Base-by-base conservation (phyloP, 1,140 invertebrate genomes). In the Drosophila sproati region DNA sequence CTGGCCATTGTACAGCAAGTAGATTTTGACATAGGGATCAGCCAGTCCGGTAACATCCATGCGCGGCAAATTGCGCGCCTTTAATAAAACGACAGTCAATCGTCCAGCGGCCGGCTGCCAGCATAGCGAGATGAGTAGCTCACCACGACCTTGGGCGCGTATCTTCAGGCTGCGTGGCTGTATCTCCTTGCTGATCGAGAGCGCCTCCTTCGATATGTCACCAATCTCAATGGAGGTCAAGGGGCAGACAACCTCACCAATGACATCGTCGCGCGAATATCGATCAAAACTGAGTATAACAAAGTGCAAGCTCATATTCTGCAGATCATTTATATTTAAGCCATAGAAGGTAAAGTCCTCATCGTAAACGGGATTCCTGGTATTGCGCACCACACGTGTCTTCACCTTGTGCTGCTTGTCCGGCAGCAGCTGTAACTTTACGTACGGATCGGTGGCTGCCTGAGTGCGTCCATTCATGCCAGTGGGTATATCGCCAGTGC, bases 271-370 rank as follows among this genome's bases (percentile, higher is more conserved):
- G 20, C 98, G 95, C 34, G 98, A 98, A 93, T 99, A 99, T 92
- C 98, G 94, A 93, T 99, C 98, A 93, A 99, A 99, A 93, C 98
- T 98, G 73, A 99, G 95, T 3, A 98, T 96, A 34, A 98, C 97
- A 91, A 99, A 98, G 93, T 99, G 98, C 20, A 99, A 94, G 10
- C 97, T 98, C 85, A 97, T 97, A 87, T 95, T 96, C 92, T 97
- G 93, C 6, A 99, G 93, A 92, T 98, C 97, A 80, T 96, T 95
- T 56, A 96, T 95, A 39, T 95, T 96, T 71, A 99, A 96, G 35
- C 98, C 98, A 89, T 98, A 99, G 94, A 99, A 98, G 0, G 98
- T 98, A 91, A 99, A 99, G 89, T 98, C 98, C 92, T 99, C 98
- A 88, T 99, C 98, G 93, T 98, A 99, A 5, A 98, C 95, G 0